Base-by-base conservation (phyloP, 1,140 invertebrate genomes). In the Pseudomyrmex dendroicus region DNA sequence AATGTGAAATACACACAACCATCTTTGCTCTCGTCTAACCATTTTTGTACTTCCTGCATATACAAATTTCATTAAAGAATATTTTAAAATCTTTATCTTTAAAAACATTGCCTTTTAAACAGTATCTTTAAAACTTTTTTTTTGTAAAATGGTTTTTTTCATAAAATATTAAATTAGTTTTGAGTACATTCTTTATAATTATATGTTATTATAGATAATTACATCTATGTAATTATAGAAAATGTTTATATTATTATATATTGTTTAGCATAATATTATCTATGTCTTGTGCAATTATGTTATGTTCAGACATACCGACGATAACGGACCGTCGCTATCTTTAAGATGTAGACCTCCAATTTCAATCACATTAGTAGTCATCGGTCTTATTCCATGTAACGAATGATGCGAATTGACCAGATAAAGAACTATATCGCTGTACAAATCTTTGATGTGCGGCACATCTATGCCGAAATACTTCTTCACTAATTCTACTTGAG, bases 1-100 rank as follows among this genome's bases (percentile, higher is more conserved):
- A 97, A 95, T 83, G 96, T 96, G 84, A 97, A 96, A 77, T 96
- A 96, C 20, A 20, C 20, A 20, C 50, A 97, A 0, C 97, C 97
- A 86, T 96, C 91, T 78, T 95, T 94, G 54, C 96, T 95, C 83
- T 95, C 96, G 78, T 97, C 96, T 52, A 97, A 91, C 91, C 96
- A 96, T 72, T 96, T 95, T 86, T 96, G 94, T 13, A 97, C 85
- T 62, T 96, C 96, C 96, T 97, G 91, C 10, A 70, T 15, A 48
- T 15, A 17, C 5, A 35, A 48, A 1, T 46, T 70, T 12, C 25
- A 57, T 46, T 59, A 17, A 78, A 44, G 8, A n/a, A 13, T 12
- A 17, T 44, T 9, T 72, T 20, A 20, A 57, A 13, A 72, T 7
- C 50, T 15, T 50, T 50, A 25, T 20, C 25, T 62, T 20, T 20